Percentiles rank a stretch among this genome's conserved stretches.
Conservation (phyloP, 2,888 invertebrate genomes). For the Rhyacophila evoluta region DNA sequence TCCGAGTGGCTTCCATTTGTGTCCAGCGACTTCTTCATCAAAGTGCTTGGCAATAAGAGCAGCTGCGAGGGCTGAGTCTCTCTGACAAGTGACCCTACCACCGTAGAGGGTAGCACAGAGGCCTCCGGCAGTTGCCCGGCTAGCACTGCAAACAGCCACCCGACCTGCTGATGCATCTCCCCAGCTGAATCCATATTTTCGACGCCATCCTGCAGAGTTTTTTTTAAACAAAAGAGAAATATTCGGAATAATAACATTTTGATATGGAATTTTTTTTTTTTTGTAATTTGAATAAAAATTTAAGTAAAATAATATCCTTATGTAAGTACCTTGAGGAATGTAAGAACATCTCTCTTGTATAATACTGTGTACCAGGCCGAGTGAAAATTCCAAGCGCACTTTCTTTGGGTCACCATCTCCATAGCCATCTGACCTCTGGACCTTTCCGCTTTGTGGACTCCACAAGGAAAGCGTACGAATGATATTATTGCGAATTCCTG, state of each 20-base stretch:
- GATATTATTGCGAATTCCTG: constrained; percentile 87
- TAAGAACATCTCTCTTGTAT: constrained; percentile 92
- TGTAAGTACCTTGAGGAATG: constrained; percentile 90
- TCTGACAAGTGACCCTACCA: constrained; percentile 59
- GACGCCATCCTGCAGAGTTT: constrained; percentile 66
- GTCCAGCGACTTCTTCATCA: constrained; percentile 56
- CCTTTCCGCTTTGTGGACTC: constrained; percentile 59
- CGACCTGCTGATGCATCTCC: constrained; percentile 60
- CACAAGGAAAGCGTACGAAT: constrained; percentile 81
- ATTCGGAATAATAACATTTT: too few species aligned
- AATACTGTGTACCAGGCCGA: constrained; percentile 90
- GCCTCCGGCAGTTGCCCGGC: constrained; percentile 50
- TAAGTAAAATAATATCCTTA: too few species aligned
- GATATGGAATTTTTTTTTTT: too few species aligned
- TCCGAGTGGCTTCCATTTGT: constrained; percentile 56
- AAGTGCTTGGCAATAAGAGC: constrained; percentile 54
- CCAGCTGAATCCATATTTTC: constrained; percentile 68
- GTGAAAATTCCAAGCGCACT: constrained; percentile 72
- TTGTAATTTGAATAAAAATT: too few species aligned
- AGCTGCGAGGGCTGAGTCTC: constrained; percentile 59
- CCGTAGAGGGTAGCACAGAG: constrained; percentile 61
- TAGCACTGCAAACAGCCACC: constrained; percentile 50
- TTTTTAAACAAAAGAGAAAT: too few species aligned
- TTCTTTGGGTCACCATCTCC: constrained; percentile 58
- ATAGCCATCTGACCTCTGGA: neutral